Conservation (phyloP, 2,797 vertebrate genomes). For the Hippocampus kuda region DNA sequence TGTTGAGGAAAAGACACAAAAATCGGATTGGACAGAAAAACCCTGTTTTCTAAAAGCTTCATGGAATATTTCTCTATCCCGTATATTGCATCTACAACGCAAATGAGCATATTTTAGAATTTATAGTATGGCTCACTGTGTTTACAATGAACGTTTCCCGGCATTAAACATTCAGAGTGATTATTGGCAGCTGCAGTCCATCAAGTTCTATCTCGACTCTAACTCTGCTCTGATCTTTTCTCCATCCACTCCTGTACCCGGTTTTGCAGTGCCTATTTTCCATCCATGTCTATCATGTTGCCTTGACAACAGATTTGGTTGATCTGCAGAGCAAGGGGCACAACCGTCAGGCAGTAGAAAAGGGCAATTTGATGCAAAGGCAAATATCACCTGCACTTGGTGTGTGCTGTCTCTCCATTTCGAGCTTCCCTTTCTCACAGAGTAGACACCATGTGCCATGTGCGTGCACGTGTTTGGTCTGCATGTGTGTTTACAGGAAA, state of each 20-base stretch:
- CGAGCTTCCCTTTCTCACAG: conserved; percentile 39
- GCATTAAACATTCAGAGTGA: neutral
- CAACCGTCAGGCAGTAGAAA: conserved; percentile 37
- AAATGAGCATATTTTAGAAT: neutral
- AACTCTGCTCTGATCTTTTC: neutral
- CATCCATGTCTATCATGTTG: conserved; percentile 37
- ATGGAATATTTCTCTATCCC: neutral
- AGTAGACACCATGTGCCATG: conserved; percentile 3
- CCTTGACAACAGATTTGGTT: conserved; percentile 50
- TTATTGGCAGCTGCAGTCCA: conserved; percentile 3
- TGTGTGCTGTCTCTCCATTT: conserved; percentile 50
- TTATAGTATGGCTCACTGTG: neutral
- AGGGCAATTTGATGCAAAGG: conserved; percentile 37
- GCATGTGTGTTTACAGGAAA: neutral
- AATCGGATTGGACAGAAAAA: no score
- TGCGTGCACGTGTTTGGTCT: conserved; percentile 11
- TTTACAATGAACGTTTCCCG: neutral
- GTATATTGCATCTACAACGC: neutral
- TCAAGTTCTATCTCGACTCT: neutral
- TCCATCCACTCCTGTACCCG: conserved; percentile 15
- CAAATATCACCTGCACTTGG: conserved; percentile 51
- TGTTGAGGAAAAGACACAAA: neutral
- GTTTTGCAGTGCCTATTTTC: conserved; percentile 22
- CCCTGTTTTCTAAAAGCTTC: neutral
- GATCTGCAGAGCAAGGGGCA: conserved; percentile 37